Evolutionary conservation across 2,888 invertebrate genomes (phyloP).

Genomic region (Coenonympha glycerion): DNA sequence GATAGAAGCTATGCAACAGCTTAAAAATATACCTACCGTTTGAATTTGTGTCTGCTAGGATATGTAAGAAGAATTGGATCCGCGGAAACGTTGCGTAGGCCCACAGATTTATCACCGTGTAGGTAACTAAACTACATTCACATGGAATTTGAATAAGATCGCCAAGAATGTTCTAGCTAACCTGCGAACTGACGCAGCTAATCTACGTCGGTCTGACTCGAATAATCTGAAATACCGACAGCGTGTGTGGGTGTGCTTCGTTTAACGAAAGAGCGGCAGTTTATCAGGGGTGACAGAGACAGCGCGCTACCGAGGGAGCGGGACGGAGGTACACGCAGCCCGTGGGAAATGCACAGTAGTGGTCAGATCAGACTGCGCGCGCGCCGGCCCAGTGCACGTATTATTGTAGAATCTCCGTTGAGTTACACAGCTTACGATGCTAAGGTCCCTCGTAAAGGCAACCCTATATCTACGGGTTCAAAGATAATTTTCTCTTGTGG

Average conservation of each 20-base stretch:
- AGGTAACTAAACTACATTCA: not conserved
- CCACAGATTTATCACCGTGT: not conserved
- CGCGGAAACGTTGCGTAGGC: not conserved
- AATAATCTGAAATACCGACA: constrained; percentile 74
- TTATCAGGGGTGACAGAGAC: constrained; percentile 63
- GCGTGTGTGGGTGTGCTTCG: constrained; percentile 75
- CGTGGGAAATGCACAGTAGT: constrained; percentile 78
- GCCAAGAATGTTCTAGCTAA: constrained; percentile 36
- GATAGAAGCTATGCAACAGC: too few relatives aligned
- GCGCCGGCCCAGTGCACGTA: constrained; percentile 76
- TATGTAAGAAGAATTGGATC: too few relatives aligned
- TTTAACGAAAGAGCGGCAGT: constrained; percentile 75
- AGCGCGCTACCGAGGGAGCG: constrained; percentile 50
- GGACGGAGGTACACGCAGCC: constrained; percentile 53
- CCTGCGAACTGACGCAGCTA: constrained; percentile 68
- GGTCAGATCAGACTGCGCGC: constrained; percentile 74
- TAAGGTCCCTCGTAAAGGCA: constrained; percentile 29
- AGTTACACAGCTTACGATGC: constrained; percentile 50
- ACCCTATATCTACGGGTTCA: constrained; percentile 22
- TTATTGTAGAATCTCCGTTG: constrained; percentile 66
- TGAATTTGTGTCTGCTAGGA: too few relatives aligned
- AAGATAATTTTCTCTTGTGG: constrained; percentile 26
- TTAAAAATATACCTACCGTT: too few relatives aligned
- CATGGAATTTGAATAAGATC: constrained; percentile 7
- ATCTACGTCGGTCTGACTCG: constrained; percentile 67